Conservation (phyloP, 1,140 invertebrate species). For the Bombus turneri region DNA sequence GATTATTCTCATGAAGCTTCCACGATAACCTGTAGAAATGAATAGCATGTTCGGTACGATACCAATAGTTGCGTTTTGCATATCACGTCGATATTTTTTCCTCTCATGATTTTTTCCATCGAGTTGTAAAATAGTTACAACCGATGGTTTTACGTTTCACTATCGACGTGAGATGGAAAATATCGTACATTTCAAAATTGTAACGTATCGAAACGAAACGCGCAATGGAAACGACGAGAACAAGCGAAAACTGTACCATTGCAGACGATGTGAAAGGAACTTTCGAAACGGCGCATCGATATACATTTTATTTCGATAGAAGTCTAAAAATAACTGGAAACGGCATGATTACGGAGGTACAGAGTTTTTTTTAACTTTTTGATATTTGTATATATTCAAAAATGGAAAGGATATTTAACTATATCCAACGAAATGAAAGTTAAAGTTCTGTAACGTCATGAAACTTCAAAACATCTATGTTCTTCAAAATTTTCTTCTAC, state of each 20-base stretch:
- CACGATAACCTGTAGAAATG: too few species aligned
- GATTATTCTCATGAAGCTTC: too few species aligned
- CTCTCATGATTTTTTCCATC: too few species aligned
- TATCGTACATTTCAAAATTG: neutral
- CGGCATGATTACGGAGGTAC: neutral
- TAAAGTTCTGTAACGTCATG: too few species aligned
- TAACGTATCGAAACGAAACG: neutral
- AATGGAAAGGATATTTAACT: neutral
- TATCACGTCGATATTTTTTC: too few species aligned
- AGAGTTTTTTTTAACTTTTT: neutral
- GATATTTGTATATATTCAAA: neutral
- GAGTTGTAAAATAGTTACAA: neutral
- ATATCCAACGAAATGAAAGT: neutral
- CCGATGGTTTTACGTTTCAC: neutral
- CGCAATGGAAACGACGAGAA: neutral
- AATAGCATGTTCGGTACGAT: too few species aligned
- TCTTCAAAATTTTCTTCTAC: too few species aligned
- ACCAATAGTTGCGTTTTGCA: too few species aligned
- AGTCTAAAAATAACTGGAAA: neutral
- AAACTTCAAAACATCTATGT: too few species aligned
- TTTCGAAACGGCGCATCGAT: neutral
- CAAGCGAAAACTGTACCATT: neutral
- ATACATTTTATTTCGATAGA: neutral
- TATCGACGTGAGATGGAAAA: neutral
- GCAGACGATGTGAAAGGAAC: neutral